Base-by-base conservation (phyloP, 2,888 invertebrate genomes). In the Trisateles emortualis region DNA sequence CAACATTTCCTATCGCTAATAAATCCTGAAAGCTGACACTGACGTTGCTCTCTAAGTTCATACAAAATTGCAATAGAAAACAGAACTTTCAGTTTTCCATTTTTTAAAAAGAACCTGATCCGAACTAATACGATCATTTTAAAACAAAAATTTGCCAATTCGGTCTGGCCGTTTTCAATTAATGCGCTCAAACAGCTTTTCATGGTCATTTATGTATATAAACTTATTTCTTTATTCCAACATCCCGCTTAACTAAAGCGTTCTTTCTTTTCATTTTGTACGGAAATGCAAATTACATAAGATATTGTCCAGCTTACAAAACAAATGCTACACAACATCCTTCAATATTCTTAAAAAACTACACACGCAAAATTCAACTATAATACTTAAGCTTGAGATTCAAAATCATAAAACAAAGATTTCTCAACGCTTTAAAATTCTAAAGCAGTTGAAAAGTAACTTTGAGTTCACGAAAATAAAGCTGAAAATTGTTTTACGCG, bases 241-340 rank as follows among this genome's bases (percentile, higher is more conserved):
- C 42, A 5, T 38, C n/a, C 36, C 33, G 30, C 36, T 43, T 16
- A 30, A 43, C 41, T 10, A 22, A 45, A 46, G 22, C 35, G 22
- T 52, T 60, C 35, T 52, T 57, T 64, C 57, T 48, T 40, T 44
- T 59, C 42, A 51, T 59, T 66, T 64, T 66, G 68, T 55, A 52
- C 70, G 78, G 79, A 80, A 79, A 78, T 74, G 74, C 80, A 74
- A 80, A 79, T 80, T 75, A 79, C 73, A 58, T 38, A 59, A 53
- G 52, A 57, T 61, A 74, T 59, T 59, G 60, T 50, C 55, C 61
- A 74, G 79, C 67, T 79, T 75, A 64, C 74, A 76, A 73, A 78
- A 80, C 79, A 80, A 76, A 72, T 59, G 40, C 41, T 32, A 58
- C 51, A 70, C 66, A 71, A 72, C 76, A 78, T 78, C 74, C 72